phyloP scores from a whole-genome alignment of 2,888 invertebrate genomes.

The Willowsia nigromaculata region DNA sequence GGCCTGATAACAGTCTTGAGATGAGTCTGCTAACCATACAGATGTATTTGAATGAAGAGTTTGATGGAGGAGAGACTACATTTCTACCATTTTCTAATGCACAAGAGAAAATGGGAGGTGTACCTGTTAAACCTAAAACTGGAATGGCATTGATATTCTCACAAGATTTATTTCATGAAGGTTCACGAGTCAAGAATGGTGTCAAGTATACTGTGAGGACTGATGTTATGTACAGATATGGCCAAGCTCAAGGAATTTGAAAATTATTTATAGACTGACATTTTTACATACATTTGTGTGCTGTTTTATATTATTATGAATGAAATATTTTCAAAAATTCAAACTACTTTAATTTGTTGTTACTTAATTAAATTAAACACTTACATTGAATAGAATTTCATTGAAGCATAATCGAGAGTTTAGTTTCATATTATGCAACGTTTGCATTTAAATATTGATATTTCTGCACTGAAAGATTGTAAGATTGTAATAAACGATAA shows the following conservation, averaged over 20 bases:
- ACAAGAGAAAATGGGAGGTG: neutral
- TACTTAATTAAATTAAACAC: no score
- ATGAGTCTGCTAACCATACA: slow-evolving; percentile 65
- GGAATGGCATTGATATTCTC: slow-evolving; percentile 72
- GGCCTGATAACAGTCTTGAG: slow-evolving; percentile 44
- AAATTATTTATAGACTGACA: no score
- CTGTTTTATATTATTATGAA: no score
- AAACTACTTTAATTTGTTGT: no score
- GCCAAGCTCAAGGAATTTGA: neutral
- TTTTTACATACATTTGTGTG: no score
- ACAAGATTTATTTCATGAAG: slow-evolving; percentile 73
- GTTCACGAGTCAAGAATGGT: slow-evolving; percentile 66
- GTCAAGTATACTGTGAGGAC: slow-evolving; percentile 73
- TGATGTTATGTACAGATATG: slow-evolving; percentile 66
- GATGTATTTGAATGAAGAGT: slow-evolving; percentile 71
- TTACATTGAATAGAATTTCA: no score
- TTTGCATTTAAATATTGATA: no score
- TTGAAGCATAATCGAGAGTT: no score
- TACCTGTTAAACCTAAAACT: slow-evolving; percentile 65
- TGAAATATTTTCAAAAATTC: no score
- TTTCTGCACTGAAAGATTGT: no score
- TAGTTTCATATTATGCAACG: no score
- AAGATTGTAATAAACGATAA: no score
- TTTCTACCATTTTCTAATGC: slow-evolving; percentile 22
- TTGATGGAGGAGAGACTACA: slow-evolving; percentile 72